These are phyloP conservation scores for Clarias gariepinus DNA, from an alignment of 2,113 vertebrate genomes.

Conservation along the genomic window DNA sequence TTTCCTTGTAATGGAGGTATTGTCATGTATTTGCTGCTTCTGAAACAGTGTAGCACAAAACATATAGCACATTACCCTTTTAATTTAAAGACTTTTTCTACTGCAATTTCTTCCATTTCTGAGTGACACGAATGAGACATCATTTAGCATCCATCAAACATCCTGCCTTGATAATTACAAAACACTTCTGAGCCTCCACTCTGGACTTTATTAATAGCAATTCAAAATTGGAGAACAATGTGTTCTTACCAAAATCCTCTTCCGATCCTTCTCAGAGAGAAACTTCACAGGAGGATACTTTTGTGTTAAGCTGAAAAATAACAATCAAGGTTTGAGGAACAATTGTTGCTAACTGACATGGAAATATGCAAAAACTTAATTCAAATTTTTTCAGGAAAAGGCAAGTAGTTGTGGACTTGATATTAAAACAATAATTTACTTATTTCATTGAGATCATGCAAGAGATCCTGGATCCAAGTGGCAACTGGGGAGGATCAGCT, in stretches of 20 bases:
- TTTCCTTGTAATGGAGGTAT: too few relatives aligned
- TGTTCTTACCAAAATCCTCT: constrained; percentile 92
- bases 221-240: background rate
- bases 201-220: background rate
- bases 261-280: constrained; percentile 96
- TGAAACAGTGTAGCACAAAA: too few relatives aligned
- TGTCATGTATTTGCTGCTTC: too few relatives aligned
- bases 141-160: background rate
- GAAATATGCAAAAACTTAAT: background rate
- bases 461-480: background rate
- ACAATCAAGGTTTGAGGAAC: background rate
- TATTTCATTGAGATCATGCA: background rate
- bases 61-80: background rate
- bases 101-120: background rate
- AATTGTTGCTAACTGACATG: background rate
- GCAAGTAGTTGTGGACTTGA: background rate
- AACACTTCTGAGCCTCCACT: background rate
- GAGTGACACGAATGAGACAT: background rate
- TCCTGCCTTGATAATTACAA: background rate
- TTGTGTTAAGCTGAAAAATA: constrained; percentile 83
- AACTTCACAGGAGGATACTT: constrained; percentile 99
- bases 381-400: background rate
- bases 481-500: background rate
- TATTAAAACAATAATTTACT: background rate
- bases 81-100: background rate